Evolutionary conservation across 2,113 vertebrate genomes (phyloP).

Genomic region (Nycticryphes semicollaris): DNA sequence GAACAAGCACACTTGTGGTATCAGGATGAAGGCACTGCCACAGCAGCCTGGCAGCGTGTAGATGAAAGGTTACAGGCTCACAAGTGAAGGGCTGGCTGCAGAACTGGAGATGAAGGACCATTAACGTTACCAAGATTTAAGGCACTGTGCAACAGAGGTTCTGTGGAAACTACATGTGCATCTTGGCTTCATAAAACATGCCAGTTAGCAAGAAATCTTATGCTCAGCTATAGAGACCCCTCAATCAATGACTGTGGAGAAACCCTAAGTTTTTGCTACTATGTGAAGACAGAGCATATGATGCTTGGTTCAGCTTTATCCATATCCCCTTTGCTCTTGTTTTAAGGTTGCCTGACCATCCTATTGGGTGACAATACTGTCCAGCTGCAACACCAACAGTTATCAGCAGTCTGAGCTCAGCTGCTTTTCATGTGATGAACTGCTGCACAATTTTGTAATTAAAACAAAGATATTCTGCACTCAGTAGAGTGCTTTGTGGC

Average conservation of each 20-base stretch:
- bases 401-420: neutral
- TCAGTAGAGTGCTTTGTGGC: neutral
- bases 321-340: neutral
- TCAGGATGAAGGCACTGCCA: neutral
- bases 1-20: neutral
- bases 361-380: neutral
- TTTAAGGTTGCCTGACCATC: neutral
- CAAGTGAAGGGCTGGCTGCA: neutral
- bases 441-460: neutral
- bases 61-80: neutral
- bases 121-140: neutral
- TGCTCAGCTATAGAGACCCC: neutral
- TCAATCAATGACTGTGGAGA: neutral
- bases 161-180: neutral
- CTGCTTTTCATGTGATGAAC: neutral
- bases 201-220: neutral
- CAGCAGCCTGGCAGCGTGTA: neutral
- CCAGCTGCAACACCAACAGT: neutral
- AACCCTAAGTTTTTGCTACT: neutral
- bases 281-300: rapidly evolving
- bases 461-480: neutral
- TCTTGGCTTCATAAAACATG: neutral
- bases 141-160: neutral
- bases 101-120: neutral
- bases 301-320: neutral